Conservation (phyloP, 2,888 invertebrate species). For the Acrobasis suavella region DNA sequence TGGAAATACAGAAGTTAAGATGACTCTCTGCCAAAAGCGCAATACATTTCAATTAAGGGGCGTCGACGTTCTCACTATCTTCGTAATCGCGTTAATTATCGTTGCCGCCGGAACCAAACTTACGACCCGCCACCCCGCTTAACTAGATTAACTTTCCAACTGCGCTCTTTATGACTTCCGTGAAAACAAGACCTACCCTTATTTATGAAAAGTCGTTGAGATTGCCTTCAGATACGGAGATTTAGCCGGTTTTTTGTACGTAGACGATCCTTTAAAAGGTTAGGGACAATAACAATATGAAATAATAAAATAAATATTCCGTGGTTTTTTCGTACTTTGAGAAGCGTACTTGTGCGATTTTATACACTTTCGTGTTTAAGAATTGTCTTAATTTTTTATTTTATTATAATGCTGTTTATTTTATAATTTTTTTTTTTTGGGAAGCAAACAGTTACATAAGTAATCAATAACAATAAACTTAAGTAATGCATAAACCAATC, state of each 20-base stretch:
- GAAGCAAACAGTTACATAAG: no score
- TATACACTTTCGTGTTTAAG: no score
- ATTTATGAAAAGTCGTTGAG: slow-evolving; percentile 9
- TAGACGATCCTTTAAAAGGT: no score
- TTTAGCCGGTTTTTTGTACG: background rate
- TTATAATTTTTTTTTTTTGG: no score
- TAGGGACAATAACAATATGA: no score
- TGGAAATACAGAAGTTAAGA: background rate
- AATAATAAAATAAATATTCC: no score
- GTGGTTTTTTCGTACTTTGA: no score
- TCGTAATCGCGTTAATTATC: slow-evolving; percentile 58
- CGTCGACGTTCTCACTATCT: slow-evolving; percentile 51
- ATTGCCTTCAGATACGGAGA: background rate
- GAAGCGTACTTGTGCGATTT: no score
- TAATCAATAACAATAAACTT: no score
- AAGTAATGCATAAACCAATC: no score
- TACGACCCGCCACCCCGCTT: slow-evolving; percentile 39
- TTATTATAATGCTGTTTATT: no score
- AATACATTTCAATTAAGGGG: slow-evolving; percentile 57
- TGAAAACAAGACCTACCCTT: slow-evolving; percentile 3
- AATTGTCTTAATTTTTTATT: no score
- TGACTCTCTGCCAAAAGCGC: slow-evolving; percentile 33
- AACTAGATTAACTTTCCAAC: slow-evolving; percentile 41
- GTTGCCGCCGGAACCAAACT: slow-evolving; percentile 43
- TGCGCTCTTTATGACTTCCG: slow-evolving; percentile 23